Evolutionary conservation across 2,113 vertebrate species (phyloP), one percentile per base, ranked within the genome.

Genomic region (Plectropomus leopardus): DNA sequence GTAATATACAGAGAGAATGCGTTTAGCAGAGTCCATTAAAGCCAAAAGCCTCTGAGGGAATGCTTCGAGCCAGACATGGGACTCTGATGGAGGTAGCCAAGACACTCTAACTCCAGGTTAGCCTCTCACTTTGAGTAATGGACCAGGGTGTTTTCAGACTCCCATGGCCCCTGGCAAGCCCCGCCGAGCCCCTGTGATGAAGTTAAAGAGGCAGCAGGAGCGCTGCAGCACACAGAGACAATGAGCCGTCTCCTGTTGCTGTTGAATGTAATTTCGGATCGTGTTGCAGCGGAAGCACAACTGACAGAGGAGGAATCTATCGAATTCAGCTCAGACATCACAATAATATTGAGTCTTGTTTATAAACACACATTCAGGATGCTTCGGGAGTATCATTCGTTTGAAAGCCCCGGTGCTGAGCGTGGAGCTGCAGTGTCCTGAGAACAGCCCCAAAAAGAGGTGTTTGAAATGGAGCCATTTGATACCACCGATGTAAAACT

Each of bases 21-120:
- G 93, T 94, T 95, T 94, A 94, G 89, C 90, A 86, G 89, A 94
- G 92, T 91, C 94, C 92, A 94, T 95, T 94, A 94, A 92, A 93
- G 87, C 88, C 89, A 88, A 92, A 92, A 87, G 91, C 81, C 91
- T 93, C 90, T 51, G 68, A 92, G 92, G 92, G 88, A 93, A 84
- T 28, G 65, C 80, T 88, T 84, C 61, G 32, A 76, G 85, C 74
- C 87, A 92, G 92, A 89, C 86, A 60, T 48, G 76, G 81, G 81
- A 85, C 83, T 88, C 45, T 89, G 90, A 92, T 90, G 90, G 90
- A 90, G 86, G 88, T 87, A 86, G 85, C 82, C 74, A 85, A 89
- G 85, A 93, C 83, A 84, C 86, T 92, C 75, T 90, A 81, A 75
- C 84, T 92, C 84, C 92, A 92, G 88, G 89, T 92, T 91, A 89